Conservation (phyloP, 2,113 vertebrate genomes). For the Baryphthengus martii region DNA sequence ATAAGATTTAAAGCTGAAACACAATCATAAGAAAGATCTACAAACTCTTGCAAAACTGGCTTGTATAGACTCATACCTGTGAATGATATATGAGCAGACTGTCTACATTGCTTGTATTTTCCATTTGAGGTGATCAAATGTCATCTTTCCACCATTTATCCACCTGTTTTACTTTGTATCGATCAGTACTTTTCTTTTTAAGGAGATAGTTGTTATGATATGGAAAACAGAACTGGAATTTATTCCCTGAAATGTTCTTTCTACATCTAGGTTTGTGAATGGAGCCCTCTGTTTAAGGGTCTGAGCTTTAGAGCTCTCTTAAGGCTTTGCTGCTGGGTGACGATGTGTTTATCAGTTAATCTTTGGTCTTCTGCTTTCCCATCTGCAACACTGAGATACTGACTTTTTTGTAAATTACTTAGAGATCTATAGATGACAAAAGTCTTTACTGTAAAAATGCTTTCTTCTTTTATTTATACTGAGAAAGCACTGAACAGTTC, state of each 20-base stretch:
- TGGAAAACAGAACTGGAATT: neutral
- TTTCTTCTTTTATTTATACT: neutral
- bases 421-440: neutral
- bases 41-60: constrained; percentile 36
- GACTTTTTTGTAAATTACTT: neutral
- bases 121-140: constrained; percentile 35
- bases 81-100: constrained; percentile 1
- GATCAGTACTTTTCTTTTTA: neutral
- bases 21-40: constrained; percentile 9
- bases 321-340: neutral
- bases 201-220: neutral
- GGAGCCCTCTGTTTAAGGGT: neutral
- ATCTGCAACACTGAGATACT: neutral
- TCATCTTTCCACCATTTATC: neutral
- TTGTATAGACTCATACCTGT: constrained; percentile 41
- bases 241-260: neutral
- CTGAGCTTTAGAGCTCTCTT: neutral
- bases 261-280: neutral
- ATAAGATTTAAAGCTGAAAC: constrained; percentile 5
- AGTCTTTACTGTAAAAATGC: neutral
- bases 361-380: neutral
- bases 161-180: neutral
- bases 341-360: neutral
- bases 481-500: neutral
- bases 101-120: constrained; percentile 23